Percentiles rank a stretch among this genome's conserved stretches.
phyloP scores from a whole-genome alignment of 2,888 invertebrate genomes.

The Cabera pusaria region DNA sequence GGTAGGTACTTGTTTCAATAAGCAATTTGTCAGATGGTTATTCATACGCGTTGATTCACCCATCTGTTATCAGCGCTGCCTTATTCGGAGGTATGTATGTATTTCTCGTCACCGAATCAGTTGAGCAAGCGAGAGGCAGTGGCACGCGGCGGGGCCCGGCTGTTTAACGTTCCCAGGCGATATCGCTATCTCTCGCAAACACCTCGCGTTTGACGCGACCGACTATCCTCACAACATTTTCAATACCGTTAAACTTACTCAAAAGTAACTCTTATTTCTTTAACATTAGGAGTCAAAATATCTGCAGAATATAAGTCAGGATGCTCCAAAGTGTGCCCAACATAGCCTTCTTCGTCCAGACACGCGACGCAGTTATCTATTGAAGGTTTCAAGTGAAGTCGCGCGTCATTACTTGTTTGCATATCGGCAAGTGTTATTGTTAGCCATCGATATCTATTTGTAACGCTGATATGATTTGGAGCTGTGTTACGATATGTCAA shows the following conservation, averaged over 20 bases:
- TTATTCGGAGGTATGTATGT: constrained; percentile 40
- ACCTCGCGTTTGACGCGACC: constrained; percentile 77
- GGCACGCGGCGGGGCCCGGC: constrained; percentile 68
- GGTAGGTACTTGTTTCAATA: no score
- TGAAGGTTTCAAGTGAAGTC: constrained; percentile 72
- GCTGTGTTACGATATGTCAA: no score
- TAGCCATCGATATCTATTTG: constrained; percentile 52
- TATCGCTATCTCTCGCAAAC: constrained; percentile 79
- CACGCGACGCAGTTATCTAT: constrained; percentile 72
- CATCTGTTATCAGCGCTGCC: constrained; percentile 18
- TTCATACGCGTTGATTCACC: constrained; percentile 25
- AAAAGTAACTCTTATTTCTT: constrained; percentile 36
- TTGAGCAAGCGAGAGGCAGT: constrained; percentile 64
- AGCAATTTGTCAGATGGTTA: no score
- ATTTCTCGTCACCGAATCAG: constrained; percentile 48
- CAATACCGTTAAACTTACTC: constrained; percentile 13
- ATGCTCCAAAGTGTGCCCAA: constrained; percentile 28
- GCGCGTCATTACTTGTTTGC: constrained; percentile 69
- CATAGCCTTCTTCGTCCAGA: constrained; percentile 50
- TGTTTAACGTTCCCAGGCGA: constrained; percentile 82
- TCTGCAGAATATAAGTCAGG: no score
- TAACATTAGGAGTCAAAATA: no score
- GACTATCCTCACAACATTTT: constrained; percentile 47
- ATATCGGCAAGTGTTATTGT: constrained; percentile 65
- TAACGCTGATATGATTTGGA: constrained; percentile 33